These are phyloP conservation scores for Diglossa brunneiventris DNA, from an alignment of 2,113 vertebrate species.

Conservation along the genomic window DNA sequence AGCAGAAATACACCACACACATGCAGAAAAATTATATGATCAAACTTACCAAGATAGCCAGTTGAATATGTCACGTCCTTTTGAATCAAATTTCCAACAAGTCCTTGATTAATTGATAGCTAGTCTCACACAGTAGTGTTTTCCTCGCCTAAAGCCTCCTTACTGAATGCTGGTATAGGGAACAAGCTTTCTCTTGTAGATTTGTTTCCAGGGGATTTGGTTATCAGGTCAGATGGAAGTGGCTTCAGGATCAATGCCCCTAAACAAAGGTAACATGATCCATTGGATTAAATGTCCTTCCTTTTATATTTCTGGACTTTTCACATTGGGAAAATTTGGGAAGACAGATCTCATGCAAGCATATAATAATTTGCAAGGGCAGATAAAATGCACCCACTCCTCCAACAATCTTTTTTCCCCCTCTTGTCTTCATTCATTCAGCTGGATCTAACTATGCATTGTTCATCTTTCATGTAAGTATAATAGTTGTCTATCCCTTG, in stretches of 20 bases:
- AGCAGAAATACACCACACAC: neutral
- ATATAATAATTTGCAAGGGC: neutral
- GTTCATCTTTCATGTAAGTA: neutral
- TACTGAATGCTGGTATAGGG: neutral
- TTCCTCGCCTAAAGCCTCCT: neutral
- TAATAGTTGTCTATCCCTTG: neutral
- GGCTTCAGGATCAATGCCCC: neutral
- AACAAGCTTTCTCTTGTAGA: slow-evolving; percentile 43
- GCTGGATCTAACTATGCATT: neutral
- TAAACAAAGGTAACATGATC: slow-evolving; percentile 22
- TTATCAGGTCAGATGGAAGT: slow-evolving; percentile 39
- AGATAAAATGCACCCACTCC: neutral
- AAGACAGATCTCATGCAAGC: neutral
- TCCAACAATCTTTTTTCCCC: fast-evolving
- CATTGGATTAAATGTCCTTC: neutral
- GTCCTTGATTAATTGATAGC: neutral
- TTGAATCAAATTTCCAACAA: neutral
- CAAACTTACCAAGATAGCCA: neutral
- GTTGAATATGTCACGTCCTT: neutral
- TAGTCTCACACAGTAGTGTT: neutral
- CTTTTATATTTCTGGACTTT: neutral
- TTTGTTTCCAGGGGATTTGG: slow-evolving; percentile 61
- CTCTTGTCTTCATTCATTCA: neutral
- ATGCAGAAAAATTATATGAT: neutral
- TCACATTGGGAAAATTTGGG: neutral